A percentile compares a stretch with the other conserved stretches of the same genome.
phyloP scores from a whole-genome alignment of 2,888 invertebrate species.

The Phyllotreta striolata region DNA sequence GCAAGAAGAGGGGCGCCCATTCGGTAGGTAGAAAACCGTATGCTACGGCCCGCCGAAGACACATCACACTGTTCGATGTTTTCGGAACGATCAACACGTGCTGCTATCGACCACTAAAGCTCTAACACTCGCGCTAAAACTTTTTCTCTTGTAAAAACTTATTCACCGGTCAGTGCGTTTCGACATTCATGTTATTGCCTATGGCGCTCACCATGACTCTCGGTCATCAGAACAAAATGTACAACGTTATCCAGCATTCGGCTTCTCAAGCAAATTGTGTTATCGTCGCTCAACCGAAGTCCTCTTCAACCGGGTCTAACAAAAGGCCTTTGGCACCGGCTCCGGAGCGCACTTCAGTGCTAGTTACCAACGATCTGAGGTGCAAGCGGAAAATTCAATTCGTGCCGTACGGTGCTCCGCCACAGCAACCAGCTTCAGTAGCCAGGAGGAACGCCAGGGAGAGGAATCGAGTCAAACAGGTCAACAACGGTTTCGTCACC shows the following conservation, averaged over 20 bases:
- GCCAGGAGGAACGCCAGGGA: slow-evolving; percentile 92
- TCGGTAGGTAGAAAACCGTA: slow-evolving; percentile 58
- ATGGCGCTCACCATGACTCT: slow-evolving; percentile 60
- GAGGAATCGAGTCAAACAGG: slow-evolving; percentile 93
- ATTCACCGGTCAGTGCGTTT: slow-evolving; percentile 2
- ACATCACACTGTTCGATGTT: slow-evolving; percentile 57
- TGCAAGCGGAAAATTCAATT: slow-evolving; percentile 83
- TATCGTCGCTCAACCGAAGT: slow-evolving; percentile 64
- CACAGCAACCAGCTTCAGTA: slow-evolving; percentile 82
- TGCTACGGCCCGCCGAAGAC: slow-evolving; percentile 56
- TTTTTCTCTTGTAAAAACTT: too few species aligned
- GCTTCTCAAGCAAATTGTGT: slow-evolving; percentile 68
- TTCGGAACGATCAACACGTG: slow-evolving; percentile 12
- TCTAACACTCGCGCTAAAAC: too few species aligned
- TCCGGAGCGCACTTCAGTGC: slow-evolving; percentile 62
- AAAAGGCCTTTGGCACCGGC: slow-evolving; percentile 70
- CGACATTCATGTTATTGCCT: slow-evolving; percentile 5
- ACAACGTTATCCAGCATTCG: slow-evolving; percentile 60
- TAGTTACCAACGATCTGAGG: slow-evolving; percentile 64
- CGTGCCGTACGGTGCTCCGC: slow-evolving; percentile 72
- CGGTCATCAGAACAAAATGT: slow-evolving; percentile 61
- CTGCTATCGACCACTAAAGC: slow-evolving; percentile 27
- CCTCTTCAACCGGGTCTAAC: slow-evolving; percentile 63
- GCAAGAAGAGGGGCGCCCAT: slow-evolving; percentile 51
- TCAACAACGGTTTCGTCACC: slow-evolving; percentile 91